A percentile compares a stretch with the other conserved stretches of the same genome.
Evolutionary conservation across 2,888 invertebrate genomes (phyloP).

Genomic region (Brenthis hecate): DNA sequence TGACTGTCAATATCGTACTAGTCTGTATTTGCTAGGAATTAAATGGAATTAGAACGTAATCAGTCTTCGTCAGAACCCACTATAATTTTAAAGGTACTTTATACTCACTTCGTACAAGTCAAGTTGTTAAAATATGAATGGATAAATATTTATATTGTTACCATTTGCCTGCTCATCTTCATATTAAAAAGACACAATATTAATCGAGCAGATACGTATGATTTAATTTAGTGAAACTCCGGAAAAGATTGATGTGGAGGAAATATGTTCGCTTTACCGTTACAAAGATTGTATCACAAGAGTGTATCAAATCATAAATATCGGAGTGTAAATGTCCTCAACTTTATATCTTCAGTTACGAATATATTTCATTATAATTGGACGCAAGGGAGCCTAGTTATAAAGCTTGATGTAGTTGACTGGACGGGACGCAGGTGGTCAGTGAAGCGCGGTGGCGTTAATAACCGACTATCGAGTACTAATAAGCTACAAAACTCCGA

Average conservation of each 20-base stretch:
- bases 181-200: too few species aligned
- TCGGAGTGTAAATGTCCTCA: neutral
- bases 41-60: neutral
- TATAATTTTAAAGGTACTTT: too few species aligned
- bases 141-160: too few species aligned
- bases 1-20: constrained; percentile 6
- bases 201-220: neutral
- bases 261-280: too few species aligned
- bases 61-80: neutral
- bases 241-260: too few species aligned
- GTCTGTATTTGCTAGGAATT: constrained; percentile 5
- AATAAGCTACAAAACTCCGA: neutral
- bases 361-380: neutral
- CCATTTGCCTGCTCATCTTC: too few species aligned
- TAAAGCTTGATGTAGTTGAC: neutral
- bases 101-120: too few species aligned
- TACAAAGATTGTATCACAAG: too few species aligned
- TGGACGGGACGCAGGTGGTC: neutral
- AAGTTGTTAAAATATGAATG: too few species aligned
- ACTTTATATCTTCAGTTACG: neutral
- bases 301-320: neutral
- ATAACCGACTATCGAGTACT: neutral
- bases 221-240: too few species aligned
- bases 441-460: neutral
- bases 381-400: neutral